Percentiles rank a stretch among this genome's conserved stretches.
Conservation (phyloP, 2,113 vertebrate genomes). For the Hipposideros armiger region DNA sequence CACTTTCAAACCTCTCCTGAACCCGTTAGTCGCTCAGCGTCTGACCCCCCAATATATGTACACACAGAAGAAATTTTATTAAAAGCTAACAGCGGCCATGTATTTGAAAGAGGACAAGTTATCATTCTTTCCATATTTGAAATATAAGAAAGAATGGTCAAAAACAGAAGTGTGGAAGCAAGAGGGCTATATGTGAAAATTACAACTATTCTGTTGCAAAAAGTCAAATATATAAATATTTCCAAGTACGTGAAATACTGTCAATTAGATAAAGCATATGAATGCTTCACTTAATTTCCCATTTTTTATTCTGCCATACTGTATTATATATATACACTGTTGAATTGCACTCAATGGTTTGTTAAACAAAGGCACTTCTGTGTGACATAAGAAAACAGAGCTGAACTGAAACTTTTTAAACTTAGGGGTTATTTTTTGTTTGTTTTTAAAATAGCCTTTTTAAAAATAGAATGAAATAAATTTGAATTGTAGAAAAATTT, state of each 20-base stretch:
- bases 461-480: not conserved
- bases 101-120: not conserved
- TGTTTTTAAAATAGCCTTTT: not conserved
- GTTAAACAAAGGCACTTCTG: not conserved
- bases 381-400: not conserved
- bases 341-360: not conserved
- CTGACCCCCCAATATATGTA: not conserved
- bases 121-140: not conserved
- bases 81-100: not conserved
- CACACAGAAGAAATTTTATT: not conserved
- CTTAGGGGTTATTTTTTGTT: not conserved
- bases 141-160: not conserved
- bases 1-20: not conserved
- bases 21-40: not conserved
- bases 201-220: not conserved
- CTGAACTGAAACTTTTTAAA: constrained; percentile 20
- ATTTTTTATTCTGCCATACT: not conserved
- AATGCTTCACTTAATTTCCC: not conserved
- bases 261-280: not conserved
- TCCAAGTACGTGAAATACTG: not conserved
- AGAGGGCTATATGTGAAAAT: not conserved
- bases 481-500: not conserved
- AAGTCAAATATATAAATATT: not conserved
- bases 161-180: not conserved
- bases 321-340: not conserved